These are phyloP conservation scores for Lacerta agilis DNA, from an alignment of 2,797 vertebrate species.

Conservation along the genomic window DNA sequence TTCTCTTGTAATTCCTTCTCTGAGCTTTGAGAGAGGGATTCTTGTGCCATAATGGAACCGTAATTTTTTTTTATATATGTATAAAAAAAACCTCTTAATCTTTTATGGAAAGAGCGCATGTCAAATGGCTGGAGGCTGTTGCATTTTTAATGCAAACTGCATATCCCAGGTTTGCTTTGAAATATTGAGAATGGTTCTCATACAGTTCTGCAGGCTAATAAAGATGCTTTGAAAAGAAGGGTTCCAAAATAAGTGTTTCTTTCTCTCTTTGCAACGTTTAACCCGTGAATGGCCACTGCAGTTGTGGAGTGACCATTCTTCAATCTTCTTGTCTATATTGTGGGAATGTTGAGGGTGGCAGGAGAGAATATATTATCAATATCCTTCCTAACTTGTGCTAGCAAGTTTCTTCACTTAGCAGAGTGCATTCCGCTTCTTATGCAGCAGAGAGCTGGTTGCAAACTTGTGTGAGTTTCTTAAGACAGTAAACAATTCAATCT, in stretches of 20 bases:
- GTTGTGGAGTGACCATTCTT: no score
- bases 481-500: no score
- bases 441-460: no score
- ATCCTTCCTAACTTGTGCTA: no score
- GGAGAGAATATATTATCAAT: no score
- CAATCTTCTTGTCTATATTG: no score
- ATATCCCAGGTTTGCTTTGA: not conserved
- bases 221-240: not conserved
- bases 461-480: no score
- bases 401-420: no score
- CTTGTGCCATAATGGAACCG: not conserved
- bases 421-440: no score
- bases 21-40: constrained; percentile 38
- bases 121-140: not conserved
- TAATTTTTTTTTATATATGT: no score
- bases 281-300: no score
- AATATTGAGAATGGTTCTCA: accelerated
- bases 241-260: not conserved
- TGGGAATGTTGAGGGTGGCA: no score
- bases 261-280: not conserved
- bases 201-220: not conserved
- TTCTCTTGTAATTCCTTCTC: constrained; percentile 62
- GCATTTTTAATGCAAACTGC: not conserved
- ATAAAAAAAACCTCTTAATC: not conserved
- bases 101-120: not conserved